Conservation (phyloP, 2,113 vertebrate genomes). For the Oncorhynchus gorbuscha region DNA sequence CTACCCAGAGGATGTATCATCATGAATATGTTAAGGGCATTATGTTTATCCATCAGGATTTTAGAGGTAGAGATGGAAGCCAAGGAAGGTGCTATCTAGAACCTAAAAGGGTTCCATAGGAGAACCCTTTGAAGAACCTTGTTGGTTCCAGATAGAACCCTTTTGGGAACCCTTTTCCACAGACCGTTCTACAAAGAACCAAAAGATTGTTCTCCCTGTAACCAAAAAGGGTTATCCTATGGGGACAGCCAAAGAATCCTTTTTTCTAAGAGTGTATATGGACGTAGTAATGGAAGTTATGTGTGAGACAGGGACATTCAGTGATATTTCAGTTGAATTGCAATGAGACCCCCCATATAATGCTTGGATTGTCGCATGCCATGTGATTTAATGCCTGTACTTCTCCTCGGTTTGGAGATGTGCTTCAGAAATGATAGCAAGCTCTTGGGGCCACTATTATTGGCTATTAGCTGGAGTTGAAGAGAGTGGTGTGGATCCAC, state of each 20-base stretch:
- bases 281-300: slow-evolving; percentile 17
- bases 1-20: background rate
- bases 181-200: no score
- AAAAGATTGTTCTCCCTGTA: no score
- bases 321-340: slow-evolving; percentile 32
- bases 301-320: slow-evolving; percentile 13
- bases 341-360: slow-evolving; percentile 27
- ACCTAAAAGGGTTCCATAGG: no score
- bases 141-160: no score
- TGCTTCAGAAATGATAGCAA: slow-evolving; percentile 11
- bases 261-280: background rate
- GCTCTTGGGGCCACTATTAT: slow-evolving; percentile 11
- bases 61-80: background rate
- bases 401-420: slow-evolving; percentile 6
- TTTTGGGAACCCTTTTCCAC: no score
- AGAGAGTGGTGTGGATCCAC: slow-evolving; percentile 50
- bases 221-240: no score
- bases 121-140: no score
- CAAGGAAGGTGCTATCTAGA: background rate
- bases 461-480: slow-evolving; percentile 28
- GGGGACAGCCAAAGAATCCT: no score
- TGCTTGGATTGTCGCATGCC: slow-evolving; percentile 21
- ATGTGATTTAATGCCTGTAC: slow-evolving; percentile 23
- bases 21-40: slow-evolving; percentile 4
- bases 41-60: slow-evolving; percentile 14